Evolutionary conservation across 2,797 vertebrate genomes (phyloP), one percentile per base, ranked within the genome.

Genomic region (Rhinoraja longicauda): DNA sequence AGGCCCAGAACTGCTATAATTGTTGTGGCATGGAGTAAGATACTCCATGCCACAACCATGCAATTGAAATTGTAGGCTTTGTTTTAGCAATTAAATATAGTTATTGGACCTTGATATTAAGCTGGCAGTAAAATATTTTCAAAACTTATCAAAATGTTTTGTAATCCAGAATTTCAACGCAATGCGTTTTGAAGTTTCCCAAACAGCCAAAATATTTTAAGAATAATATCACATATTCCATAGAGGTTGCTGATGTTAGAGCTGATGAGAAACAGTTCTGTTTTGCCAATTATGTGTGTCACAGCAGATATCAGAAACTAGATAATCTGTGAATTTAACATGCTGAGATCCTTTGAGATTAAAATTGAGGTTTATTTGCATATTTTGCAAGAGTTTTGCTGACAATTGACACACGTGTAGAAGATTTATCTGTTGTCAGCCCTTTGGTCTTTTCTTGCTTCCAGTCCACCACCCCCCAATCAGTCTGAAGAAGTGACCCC

Each of bases 261-360:
- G 57, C 53, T 62, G 57, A 62, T 59, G 59, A 6, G 5, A 59
- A 53, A 17, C 76, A 36, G 29, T 86, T 32, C 36, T 90, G 19
- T 45, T 26, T 70, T 39, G 62, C 86, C 86, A 70, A 26, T 45
- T 10, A 36, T 90, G 36, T 21, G 62, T 36, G 32, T 45, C 88
- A 90, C 3, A 90, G 88, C 88, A 86, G 26, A 62, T 62, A 90
- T 72, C 62, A 90, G 32, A 36, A n/a, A 90, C 57, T 21, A 90
- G 19, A 72, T 24, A 24, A 72, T 72, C 9, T 21, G 45, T 26
- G 26, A 19, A 39, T 45, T 39, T 21, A 79, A 24, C 59, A 64
- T 45, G 67, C 36, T 26, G 32, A 36, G 21, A 53, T 81, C 39
- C 7, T 45, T 8, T 81, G 78, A 29, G 81, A 67, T 67, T 90